Evolutionary conservation across 2,888 invertebrate genomes (phyloP), one percentile per base, ranked within the genome.

Genomic region (Eulithis prunata): DNA sequence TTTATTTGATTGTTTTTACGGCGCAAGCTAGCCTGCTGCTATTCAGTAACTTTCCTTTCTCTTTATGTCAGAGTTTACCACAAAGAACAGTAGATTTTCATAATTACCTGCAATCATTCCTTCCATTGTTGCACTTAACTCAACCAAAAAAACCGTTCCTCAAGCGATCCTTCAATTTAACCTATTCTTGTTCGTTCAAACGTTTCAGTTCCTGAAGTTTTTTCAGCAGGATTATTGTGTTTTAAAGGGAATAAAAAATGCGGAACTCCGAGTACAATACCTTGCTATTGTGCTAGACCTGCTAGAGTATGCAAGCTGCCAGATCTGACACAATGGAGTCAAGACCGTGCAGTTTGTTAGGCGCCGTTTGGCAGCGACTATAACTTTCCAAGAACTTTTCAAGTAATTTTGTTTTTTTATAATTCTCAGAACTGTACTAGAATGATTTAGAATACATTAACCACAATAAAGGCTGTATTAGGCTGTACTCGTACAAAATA

Each of bases 211-310:
- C 62, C 54, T 59, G 28, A 32, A 57, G 59, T 69, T 66, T 69
- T 62, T 65, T 21, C 49, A 4, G 49, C 21, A 49, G 49, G 4
- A 8, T 41, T 64, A 78, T 77, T 75, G 70, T 75, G 54, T 68
- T 45, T 68, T 32, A 71, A 75, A 76, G 41, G 57, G 68, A 75
- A 75, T 75, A 79, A 79, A 79, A 78, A 77, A 78, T 73, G 68
- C 69, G 66, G 74, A 71, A 75, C 66, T 68, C 69, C 62, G 70
- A 69, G 69, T 67, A 81, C 79, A 81, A 80, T 76, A 62, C 71
- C 53, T 54, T 63, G 59, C 64, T 67, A 74, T 75, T 76, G 71
- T 76, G 57, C 41, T 53, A 57, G 55, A 59, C 62, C 57, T 45
- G 61, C 55, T 64, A 53, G 38, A 55, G 69, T 59, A 71, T 78